Evolutionary conservation across 2,888 invertebrate genomes (phyloP).

Genomic region (Lithophane ornitopus): DNA sequence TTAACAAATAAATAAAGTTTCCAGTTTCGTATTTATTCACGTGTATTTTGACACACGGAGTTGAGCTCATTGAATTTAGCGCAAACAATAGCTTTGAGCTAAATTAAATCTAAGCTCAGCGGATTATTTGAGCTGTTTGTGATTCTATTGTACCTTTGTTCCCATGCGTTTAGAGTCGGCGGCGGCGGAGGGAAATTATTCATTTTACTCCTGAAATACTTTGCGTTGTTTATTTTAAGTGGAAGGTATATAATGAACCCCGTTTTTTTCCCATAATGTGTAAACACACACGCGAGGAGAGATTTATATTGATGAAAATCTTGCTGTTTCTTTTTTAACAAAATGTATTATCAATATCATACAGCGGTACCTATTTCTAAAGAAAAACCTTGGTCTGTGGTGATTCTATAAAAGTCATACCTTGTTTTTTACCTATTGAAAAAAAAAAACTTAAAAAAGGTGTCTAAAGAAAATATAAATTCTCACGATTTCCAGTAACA

Average conservation of each 20-base stretch:
- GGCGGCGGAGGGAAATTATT: constrained; percentile 22
- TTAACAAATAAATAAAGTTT: constrained; percentile 33
- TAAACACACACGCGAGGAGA: background rate
- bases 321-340: background rate
- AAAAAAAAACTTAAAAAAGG: background rate
- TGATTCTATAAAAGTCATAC: too few relatives aligned
- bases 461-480: background rate
- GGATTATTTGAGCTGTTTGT: constrained; percentile 55
- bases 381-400: background rate
- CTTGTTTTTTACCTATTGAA: background rate
- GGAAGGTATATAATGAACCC: background rate
- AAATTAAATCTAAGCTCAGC: constrained; percentile 52
- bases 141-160: constrained; percentile 55
- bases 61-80: constrained; percentile 45
- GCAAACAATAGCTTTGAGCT: constrained; percentile 52
- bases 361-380: background rate
- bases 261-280: constrained; percentile 3
- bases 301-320: background rate
- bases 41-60: constrained; percentile 46
- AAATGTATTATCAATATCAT: too few relatives aligned
- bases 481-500: background rate
- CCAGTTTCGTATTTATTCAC: constrained; percentile 33
- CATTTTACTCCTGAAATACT: constrained; percentile 28
- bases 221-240: constrained; percentile 26
- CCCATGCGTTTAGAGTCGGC: constrained; percentile 10